These are phyloP conservation scores for Mesorhabditis belari DNA, from an alignment of 2,888 invertebrate genomes.

Conservation along the genomic window DNA sequence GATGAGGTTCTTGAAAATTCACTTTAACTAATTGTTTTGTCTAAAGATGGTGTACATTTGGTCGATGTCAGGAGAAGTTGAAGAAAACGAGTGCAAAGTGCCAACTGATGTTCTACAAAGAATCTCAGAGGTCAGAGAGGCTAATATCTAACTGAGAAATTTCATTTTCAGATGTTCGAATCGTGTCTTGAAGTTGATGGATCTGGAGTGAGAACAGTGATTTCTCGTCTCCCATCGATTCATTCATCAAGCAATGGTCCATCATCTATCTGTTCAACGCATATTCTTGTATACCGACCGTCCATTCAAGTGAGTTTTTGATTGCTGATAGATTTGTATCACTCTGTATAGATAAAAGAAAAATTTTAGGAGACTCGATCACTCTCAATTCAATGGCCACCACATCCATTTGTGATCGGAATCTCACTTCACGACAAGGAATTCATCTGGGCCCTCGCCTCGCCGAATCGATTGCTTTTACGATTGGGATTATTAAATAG, in stretches of 20 bases:
- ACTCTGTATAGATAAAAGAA: background rate
- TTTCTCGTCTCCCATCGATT: conserved; percentile 11
- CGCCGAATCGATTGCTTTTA: conserved; percentile 38
- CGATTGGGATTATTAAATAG: conserved; percentile 35
- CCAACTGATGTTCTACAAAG: conserved; percentile 15
- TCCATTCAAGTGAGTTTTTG: conserved; percentile 11
- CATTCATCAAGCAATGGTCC: conserved; percentile 8
- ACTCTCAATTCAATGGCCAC: background rate
- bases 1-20: conserved; percentile 22
- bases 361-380: background rate
- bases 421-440: conserved; percentile 36
- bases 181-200: conserved; percentile 15
- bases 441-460: conserved; percentile 36
- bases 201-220: conserved; percentile 19
- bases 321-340: background rate
- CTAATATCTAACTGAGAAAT: background rate
- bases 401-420: conserved; percentile 32
- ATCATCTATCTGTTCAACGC: conserved; percentile 14
- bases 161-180: conserved; percentile 13
- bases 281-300: conserved; percentile 23
- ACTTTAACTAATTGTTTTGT: background rate
- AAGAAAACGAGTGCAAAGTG: background rate
- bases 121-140: conserved; percentile 10
- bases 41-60: conserved; percentile 14
- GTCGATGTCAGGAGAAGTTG: conserved; percentile 8